A percentile compares a stretch with the other conserved stretches of the same genome.
Conservation (phyloP, 1,140 invertebrate species). For the Bombus pascuorum region DNA sequence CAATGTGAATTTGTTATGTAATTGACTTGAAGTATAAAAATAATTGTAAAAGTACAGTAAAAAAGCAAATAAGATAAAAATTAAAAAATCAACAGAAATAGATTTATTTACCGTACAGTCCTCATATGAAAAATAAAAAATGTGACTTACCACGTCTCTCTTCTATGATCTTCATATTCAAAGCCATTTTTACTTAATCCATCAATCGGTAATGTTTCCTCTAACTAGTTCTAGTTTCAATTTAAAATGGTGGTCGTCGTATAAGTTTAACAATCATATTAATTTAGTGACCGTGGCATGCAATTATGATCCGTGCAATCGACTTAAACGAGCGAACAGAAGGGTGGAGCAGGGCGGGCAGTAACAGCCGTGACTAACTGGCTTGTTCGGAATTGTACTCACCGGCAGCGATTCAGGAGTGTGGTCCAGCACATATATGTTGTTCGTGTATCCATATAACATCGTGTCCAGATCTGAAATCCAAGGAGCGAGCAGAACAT, state of each 20-base stretch:
- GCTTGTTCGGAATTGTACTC: constrained; percentile 64
- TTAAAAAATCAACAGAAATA: too few relatives aligned
- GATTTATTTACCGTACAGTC: too few relatives aligned
- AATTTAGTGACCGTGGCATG: neutral
- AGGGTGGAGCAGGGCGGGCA: neutral
- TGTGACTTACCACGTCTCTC: too few relatives aligned
- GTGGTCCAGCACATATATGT: constrained; percentile 80
- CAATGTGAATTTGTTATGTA: neutral
- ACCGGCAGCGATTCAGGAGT: constrained; percentile 79
- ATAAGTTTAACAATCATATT: neutral
- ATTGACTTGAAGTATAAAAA: too few relatives aligned
- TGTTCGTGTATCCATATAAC: constrained; percentile 81
- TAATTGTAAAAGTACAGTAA: too few relatives aligned
- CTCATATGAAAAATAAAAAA: too few relatives aligned
- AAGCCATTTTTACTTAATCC: too few relatives aligned
- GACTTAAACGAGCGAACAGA: neutral
- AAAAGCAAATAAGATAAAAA: too few relatives aligned
- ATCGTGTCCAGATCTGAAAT: constrained; percentile 80
- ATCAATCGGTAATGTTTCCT: too few relatives aligned
- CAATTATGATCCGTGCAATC: constrained; percentile 4
- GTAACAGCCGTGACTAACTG: constrained; percentile 47
- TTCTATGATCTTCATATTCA: too few relatives aligned
- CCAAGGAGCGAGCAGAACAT: constrained; percentile 61
- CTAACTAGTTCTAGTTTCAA: neutral
- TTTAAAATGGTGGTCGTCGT: neutral